A percentile compares a stretch with the other conserved stretches of the same genome.
phyloP scores from a whole-genome alignment of 2,888 invertebrate species.

The Eilema griseolum region DNA sequence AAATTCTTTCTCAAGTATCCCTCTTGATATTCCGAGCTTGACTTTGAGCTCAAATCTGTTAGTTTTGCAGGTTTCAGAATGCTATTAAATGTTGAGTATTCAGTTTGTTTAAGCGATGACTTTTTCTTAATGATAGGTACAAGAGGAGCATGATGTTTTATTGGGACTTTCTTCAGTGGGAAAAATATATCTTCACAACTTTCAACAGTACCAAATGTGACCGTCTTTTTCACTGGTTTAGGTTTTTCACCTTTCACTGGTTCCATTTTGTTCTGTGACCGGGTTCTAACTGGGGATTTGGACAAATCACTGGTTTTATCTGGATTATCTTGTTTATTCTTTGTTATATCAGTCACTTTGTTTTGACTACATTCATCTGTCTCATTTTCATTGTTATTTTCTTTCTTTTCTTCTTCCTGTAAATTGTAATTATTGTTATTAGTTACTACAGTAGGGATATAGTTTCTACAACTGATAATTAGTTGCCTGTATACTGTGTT shows the following conservation, averaged over 20 bases:
- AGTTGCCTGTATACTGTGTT: too few relatives aligned
- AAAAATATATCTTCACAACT: slow-evolving; percentile 88
- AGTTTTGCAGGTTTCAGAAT: slow-evolving; percentile 89
- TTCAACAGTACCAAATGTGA: slow-evolving; percentile 89
- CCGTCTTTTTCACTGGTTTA: slow-evolving; percentile 88
- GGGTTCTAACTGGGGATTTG: slow-evolving; percentile 80
- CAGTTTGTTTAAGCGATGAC: slow-evolving; percentile 85
- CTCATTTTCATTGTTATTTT: slow-evolving; percentile 79
- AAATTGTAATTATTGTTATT: slow-evolving; percentile 42
- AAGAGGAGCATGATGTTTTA: slow-evolving; percentile 87
- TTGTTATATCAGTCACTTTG: slow-evolving; percentile 63
- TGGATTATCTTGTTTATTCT: slow-evolving; percentile 60
- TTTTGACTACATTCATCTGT: slow-evolving; percentile 65
- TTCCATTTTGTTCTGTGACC: slow-evolving; percentile 86
- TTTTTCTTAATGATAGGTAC: slow-evolving; percentile 89
- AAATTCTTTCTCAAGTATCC: slow-evolving; percentile 81
- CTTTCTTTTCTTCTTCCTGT: slow-evolving; percentile 86
- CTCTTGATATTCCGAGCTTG: slow-evolving; percentile 83
- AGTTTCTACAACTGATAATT: not conserved
- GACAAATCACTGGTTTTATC: slow-evolving; percentile 67
- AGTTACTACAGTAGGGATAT: not conserved
- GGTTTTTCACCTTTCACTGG: slow-evolving; percentile 76
- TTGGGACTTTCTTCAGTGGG: slow-evolving; percentile 85
- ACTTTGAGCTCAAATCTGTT: slow-evolving; percentile 88
- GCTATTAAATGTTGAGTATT: slow-evolving; percentile 86